Percentiles rank a stretch among this genome's conserved stretches.
Evolutionary conservation across 2,113 vertebrate genomes (phyloP).

Genomic region (Vanacampus margaritifer): DNA sequence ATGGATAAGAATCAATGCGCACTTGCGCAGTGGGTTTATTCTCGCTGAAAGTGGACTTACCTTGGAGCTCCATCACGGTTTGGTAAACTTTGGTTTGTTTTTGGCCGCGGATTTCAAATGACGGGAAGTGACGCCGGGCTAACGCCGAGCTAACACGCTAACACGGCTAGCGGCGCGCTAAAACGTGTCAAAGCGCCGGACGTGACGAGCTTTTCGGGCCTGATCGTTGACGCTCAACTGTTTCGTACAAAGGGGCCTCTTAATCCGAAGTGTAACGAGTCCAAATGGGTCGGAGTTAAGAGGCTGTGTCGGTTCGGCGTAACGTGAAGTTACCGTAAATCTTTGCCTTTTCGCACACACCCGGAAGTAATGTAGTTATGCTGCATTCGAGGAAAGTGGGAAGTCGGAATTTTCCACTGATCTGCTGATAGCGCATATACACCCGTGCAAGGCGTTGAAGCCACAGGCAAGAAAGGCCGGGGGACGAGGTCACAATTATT

Average conservation of each 20-base stretch:
- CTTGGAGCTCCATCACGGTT: slow-evolving; percentile 55
- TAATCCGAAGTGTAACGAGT: neutral
- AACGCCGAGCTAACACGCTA: slow-evolving; percentile 12
- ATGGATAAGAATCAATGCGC: fast-evolving
- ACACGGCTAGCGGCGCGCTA: neutral
- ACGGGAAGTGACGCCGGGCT: slow-evolving; percentile 46
- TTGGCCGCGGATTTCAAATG: slow-evolving; percentile 53
- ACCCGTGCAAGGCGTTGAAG: too few relatives aligned
- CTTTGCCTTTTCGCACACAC: neutral
- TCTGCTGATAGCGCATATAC: too few relatives aligned
- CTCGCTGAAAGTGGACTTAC: neutral
- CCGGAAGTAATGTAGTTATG: neutral
- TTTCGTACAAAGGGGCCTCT: neutral
- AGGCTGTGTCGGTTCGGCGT: too few relatives aligned
- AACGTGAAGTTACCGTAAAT: neutral
- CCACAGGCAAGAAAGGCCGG: too few relatives aligned
- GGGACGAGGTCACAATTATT: too few relatives aligned
- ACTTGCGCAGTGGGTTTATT: neutral
- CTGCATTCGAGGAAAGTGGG: too few relatives aligned
- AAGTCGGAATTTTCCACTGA: too few relatives aligned
- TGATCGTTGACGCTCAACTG: neutral
- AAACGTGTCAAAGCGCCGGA: neutral
- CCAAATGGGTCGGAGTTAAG: neutral
- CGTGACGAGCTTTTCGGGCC: neutral
- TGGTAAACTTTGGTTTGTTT: slow-evolving; percentile 1